Evolutionary conservation across 2,113 vertebrate species (phyloP), one percentile per base, ranked within the genome.

Genomic region (Trichomycterus rosablanca): DNA sequence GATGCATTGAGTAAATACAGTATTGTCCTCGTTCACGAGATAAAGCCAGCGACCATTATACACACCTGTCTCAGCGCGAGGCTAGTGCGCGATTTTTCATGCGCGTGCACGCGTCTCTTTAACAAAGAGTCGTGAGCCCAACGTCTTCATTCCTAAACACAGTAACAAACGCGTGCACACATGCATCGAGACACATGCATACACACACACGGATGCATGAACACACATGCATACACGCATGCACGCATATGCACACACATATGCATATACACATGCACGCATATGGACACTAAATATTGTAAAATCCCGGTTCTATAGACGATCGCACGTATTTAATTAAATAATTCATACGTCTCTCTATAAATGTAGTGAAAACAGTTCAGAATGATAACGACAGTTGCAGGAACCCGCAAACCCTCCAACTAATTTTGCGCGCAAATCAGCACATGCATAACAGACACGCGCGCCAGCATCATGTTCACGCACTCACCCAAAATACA

Each of bases 401-500:
- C n/a, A n/a, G n/a, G n/a, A n/a, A n/a, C n/a, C n/a, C n/a, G n/a
- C n/a, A n/a, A n/a, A n/a, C n/a, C n/a, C n/a, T n/a, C n/a, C n/a
- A n/a, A n/a, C n/a, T n/a, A n/a, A n/a, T n/a, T n/a, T n/a, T n/a
- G n/a, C n/a, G 22, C 15, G 24, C 18, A 34, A 22, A 40, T 9
- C 5, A 20, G 1, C 58, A 7, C 52, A 7, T 9, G 35, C 34
- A n/a, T n/a, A n/a, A n/a, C n/a, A n/a, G n/a, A n/a, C 60, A 37
- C 9, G 52, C 26, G 8, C 37, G 9, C 59, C 19, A 28, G 22
- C 51, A 35, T 42, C n/a, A n/a, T 8, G 19, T 9, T 4, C 20
- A 39, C 16, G 30, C 52, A 84, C 93, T 94, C 73, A 97, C 94
- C 94, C 94, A 97, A 74, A 97, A 95, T 10, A 97, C 58, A 77